Conservation (phyloP, 2,113 vertebrate genomes). For the Gyps fulvus region DNA sequence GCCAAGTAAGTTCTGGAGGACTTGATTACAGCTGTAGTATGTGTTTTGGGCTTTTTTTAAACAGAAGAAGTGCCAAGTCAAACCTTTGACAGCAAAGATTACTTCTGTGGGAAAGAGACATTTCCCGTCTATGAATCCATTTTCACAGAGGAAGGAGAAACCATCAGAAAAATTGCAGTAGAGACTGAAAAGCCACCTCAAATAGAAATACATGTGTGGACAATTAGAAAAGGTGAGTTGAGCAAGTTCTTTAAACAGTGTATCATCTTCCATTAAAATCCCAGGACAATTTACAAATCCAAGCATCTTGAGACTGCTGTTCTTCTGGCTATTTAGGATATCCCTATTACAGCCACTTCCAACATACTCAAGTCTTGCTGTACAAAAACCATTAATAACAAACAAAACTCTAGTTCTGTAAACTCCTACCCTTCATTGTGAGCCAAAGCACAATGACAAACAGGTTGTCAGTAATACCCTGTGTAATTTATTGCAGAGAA, state of each 20-base stretch:
- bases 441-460: not conserved
- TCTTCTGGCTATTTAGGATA: not conserved
- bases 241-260: not conserved
- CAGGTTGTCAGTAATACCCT: not conserved
- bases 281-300: not conserved
- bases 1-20: not conserved
- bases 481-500: not conserved
- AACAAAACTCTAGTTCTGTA: not conserved
- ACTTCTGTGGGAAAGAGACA: constrained; percentile 79
- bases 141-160: constrained; percentile 72
- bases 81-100: constrained; percentile 73
- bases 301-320: not conserved
- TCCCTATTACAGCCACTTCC: not conserved
- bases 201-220: constrained; percentile 80
- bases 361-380: not conserved
- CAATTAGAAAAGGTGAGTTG: constrained; percentile 77
- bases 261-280: not conserved
- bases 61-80: constrained; percentile 75
- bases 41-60: constrained; percentile 36
- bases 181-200: constrained; percentile 75
- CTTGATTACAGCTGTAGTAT: not conserved
- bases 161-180: constrained; percentile 79
- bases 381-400: not conserved
- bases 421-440: not conserved
- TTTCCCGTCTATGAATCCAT: constrained; percentile 79